Evolutionary conservation across 2,888 invertebrate species (phyloP), one percentile per base, ranked within the genome.

Genomic region (Lycocerus yunnanus): DNA sequence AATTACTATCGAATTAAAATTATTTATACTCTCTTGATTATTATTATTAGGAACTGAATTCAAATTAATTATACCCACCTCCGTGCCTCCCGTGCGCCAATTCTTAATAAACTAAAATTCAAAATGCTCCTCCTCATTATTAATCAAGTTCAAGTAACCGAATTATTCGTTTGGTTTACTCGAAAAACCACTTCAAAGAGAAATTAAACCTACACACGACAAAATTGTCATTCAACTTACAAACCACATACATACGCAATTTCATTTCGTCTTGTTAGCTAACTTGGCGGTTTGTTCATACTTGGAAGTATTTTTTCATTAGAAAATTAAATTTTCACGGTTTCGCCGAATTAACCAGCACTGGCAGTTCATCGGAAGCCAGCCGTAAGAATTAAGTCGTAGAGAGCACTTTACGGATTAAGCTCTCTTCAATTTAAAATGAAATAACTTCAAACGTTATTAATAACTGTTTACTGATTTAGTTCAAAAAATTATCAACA

Each of bases 1-100:
- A 72, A 75, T 75, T 72, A 67, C 68, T 67, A 63, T 69, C 61
- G 61, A 75, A 75, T 72, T 75, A 75, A 67, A 72, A 75, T 75
- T 63, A 72, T 72, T 66, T 72, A 72, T 66, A 68, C 68, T 60
- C 68, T 59, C 63, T 58, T 67, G 24, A 18, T 60, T 60, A n/a
- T 16, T 18, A 65, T 11, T 71, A 71, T 71, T 65, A 74, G 10
- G 24, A 24, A 10, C 66, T 18, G 15, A 15, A 60, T 16, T 27
- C 24, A 69, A 73, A 66, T 69, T 73, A 69, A 65, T 66, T 59
- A 14, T 66, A 63, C 66, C 4, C 9, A 69, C 16, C 68, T 66
- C 58, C 24, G 61, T 67, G 61, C 67, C n/a, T 59, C 61, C 13
- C 43, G 18, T 58, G 60, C 16, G 1, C 2, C 20, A 14, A 14